Base-by-base conservation (phyloP, 1,140 invertebrate species). In the Lepidurus packardi region DNA sequence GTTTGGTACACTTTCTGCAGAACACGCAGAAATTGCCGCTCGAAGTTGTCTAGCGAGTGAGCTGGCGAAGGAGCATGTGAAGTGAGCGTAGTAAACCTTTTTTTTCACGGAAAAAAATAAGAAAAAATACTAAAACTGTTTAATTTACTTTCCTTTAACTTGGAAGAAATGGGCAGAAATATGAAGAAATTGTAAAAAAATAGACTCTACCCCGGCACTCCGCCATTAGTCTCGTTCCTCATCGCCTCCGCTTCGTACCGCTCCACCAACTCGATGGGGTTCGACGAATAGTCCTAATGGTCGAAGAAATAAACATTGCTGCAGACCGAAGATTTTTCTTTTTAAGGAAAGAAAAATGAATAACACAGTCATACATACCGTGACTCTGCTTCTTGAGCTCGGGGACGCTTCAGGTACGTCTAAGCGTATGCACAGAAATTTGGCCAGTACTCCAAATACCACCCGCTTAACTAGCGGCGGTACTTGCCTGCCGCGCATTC, bases 391-490 rank as follows among this genome's bases (percentile, higher is more conserved):
- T 77, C 47, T 79, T 43, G 43, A 73, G 53, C 79, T 78, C 6
- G 75, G 47, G 42, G 76, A 80, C 13, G 65, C 79, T 73, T 77
- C 77, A 6, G 84, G 83, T 45, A 82, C 81, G 73, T 86, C 87
- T 16, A 89, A 80, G 43, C 86, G 83, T 21, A 90, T 85, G 79
- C 85, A 88, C 24, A 89, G 81, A 13, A 88, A 78, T 78, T 83
- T 84, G 8, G 89, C 87, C 42, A 90, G 78, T 76, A 87, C 82
- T 42, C 85, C 84, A 81, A 90, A 89, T 77, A 88, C 88, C 73
- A 90, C 82, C 73, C 84, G 85, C 82, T 88, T 87, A 13, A 90
- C 79, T 8, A 84, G 77, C 10, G 78, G 77, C 0, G 89, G 89
- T 34, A 90, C 85, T 78, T 86, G 84, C 77, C 84, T 80, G 11